Conservation (phyloP, 2,797 vertebrate genomes). For the Pseudopleuronectes americanus region DNA sequence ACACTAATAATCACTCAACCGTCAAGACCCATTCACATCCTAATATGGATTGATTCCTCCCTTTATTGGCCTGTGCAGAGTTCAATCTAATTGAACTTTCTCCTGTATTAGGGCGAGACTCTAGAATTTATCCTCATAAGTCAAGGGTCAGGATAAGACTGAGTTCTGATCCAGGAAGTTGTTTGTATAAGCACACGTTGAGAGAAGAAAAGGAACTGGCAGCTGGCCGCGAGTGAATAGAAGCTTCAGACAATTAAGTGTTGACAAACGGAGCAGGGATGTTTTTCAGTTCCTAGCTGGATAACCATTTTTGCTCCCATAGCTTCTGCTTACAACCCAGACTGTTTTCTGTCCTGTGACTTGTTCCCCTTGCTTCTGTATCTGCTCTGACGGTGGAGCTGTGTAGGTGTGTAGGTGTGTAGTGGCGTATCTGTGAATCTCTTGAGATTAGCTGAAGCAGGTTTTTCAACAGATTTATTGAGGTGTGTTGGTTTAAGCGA, state of each 20-base stretch:
- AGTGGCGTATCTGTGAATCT: neutral
- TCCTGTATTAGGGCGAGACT: neutral
- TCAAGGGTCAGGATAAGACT: neutral
- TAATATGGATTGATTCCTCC: neutral
- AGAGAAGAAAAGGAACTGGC: conserved; percentile 20
- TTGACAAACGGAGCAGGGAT: conserved; percentile 23
- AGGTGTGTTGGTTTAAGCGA: neutral
- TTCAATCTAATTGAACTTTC: conserved; percentile 24
- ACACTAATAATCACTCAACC: neutral
- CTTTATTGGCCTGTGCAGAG: neutral
- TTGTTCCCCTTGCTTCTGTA: neutral
- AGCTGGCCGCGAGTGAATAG: too few relatives aligned
- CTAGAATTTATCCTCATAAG: neutral
- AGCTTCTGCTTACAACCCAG: neutral
- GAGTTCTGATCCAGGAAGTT: neutral
- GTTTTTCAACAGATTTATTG: neutral
- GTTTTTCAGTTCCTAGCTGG: neutral
- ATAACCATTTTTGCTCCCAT: too few relatives aligned
- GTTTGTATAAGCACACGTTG: neutral
- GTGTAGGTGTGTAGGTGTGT: conserved; percentile 12
- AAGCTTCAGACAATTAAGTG: conserved; percentile 8
- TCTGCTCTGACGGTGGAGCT: neutral
- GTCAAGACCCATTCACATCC: neutral
- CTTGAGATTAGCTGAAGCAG: conserved; percentile 12
- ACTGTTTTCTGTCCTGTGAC: neutral